Evolutionary conservation across 2,797 vertebrate species (phyloP), one percentile per base, ranked within the genome.

Genomic region (Melanotaenia trifasciata): DNA sequence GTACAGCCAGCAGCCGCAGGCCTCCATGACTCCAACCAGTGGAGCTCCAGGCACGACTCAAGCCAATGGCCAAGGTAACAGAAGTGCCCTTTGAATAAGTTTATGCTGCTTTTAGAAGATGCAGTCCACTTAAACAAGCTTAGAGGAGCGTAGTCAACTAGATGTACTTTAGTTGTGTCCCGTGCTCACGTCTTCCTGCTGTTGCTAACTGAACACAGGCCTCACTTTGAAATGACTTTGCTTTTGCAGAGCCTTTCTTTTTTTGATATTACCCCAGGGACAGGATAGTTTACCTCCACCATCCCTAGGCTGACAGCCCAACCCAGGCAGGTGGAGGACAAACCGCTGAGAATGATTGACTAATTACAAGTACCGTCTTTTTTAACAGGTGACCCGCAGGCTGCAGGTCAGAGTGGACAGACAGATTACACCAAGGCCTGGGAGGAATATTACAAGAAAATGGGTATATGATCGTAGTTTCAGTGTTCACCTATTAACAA

Each of bases 391-490:
- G 98, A 99, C 94, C 97, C 96, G 88, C 96, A 97, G 94, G 96
- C 96, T 95, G 96, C 97, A 95, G 96, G 96, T 95, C 98, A 97
- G 94, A 94, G 96, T 96, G 98, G 97, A 92, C 98, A 99, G 93
- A 96, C 98, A 95, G 98, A 99, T 96, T 99, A 99, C 94, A 97
- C 98, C 90, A 97, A 98, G 95, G 98, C 98, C 90, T 99, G 98
- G 98, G 98, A 99, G 93, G 98, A 99, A 84, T 99, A 99, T 96
- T 99, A 99, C 96, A 97, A 99, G 95, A 99, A 99, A 97, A 97
- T 96, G 95, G 97, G 98, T 99, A 96, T 80, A 96, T 87, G 84
- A 94, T 85, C 79, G 83, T 94, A 95, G 94, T 89, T 92, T 90
- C 88, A 92, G 93, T 89, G 91, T 92, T 86, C 89, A 87, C 83